Evolutionary conservation across 2,113 vertebrate genomes (phyloP), one percentile per base, ranked within the genome.

Genomic region (Python bivittatus): DNA sequence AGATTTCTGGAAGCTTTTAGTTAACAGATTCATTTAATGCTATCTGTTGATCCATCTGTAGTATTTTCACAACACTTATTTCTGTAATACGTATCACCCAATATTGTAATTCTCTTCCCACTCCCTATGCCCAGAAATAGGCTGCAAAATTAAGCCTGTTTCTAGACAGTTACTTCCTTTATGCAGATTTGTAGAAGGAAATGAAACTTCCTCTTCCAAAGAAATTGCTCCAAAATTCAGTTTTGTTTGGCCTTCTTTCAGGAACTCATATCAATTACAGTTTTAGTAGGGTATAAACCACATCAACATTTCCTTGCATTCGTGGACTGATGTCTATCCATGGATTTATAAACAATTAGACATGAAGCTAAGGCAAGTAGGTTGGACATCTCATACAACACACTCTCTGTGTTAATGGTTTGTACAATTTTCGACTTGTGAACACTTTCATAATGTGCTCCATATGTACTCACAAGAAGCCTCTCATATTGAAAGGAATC

Each of bases 391-490:
- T 86, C 52, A 11, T 20, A 29, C n/a, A 57, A 2, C 72, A 22
- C 68, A 42, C 33, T 9, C 84, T 53, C 58, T 25, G 52, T 42
- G 9, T 13, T 27, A 29, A 89, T 56, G 54, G n/a, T 9, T 61
- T 57, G 53, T 42, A 44, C 79, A 54, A 1, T 92, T 85, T 92
- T 11, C 29, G 83, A 84, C 33, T 13, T 20, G 10, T 61, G 56
- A 85, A 84, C 93, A 2, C 7, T 79, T 68, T 88, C 23, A 64
- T 95, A 91, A 94, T 94, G 29, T 8, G 56, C 88, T 91, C 91
- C 95, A 92, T 22, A 83, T 92, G 90, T 89, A 64, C 53, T 86
- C 42, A 27, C 85, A 94, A 90, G 92, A 94, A 94, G 53, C 64
- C 91, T 85, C 52, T 92, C 1, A 0, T 53, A 0, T 25, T 86